These are phyloP conservation scores for Polymixis lichenea DNA, from an alignment of 2,888 invertebrate genomes.

Conservation along the genomic window DNA sequence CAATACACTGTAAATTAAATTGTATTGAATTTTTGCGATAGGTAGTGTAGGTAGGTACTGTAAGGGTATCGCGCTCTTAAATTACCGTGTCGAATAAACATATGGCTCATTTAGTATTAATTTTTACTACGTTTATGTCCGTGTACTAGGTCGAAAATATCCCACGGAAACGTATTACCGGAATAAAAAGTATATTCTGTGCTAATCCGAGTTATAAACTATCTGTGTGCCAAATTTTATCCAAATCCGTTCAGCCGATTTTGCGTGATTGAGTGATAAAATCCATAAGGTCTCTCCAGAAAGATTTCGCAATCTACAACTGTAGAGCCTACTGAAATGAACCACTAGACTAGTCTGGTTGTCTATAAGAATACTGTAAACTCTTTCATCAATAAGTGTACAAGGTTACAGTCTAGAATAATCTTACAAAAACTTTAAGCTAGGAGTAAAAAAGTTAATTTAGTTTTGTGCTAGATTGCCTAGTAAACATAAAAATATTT, in stretches of 20 bases:
- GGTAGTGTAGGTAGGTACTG: background rate
- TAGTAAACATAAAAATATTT: conserved; percentile 28
- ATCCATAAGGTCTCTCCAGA: background rate
- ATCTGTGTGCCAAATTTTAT: no score
- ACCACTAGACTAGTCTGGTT: background rate
- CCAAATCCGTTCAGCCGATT: no score
- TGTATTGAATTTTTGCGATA: background rate
- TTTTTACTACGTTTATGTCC: no score
- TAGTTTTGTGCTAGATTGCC: conserved; percentile 14
- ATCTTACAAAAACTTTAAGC: background rate
- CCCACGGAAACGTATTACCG: no score
- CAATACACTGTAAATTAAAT: background rate
- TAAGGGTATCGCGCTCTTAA: background rate
- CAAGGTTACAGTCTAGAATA: conserved; percentile 9
- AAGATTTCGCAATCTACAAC: background rate
- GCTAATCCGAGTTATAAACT: no score
- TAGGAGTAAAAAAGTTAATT: conserved; percentile 13
- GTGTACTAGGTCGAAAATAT: no score
- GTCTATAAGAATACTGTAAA: background rate
- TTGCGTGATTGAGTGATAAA: no score
- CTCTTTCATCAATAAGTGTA: no score
- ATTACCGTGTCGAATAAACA: background rate
- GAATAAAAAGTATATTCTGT: no score
- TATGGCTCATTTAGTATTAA: background rate
- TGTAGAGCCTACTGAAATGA: background rate